Base-by-base conservation (phyloP, 2,888 invertebrate species). In the Seira musarum region DNA sequence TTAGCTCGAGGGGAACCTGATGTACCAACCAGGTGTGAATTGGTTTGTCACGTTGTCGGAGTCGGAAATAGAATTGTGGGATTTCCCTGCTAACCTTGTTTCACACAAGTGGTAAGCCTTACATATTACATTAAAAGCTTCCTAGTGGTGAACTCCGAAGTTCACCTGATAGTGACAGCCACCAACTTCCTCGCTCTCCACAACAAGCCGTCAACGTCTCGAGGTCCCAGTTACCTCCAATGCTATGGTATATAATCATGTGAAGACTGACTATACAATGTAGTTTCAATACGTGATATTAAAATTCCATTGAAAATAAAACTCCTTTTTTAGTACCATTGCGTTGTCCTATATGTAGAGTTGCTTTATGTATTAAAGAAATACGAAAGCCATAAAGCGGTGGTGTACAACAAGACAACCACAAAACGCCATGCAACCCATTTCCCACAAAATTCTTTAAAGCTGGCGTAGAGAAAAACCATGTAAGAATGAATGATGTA, bases 361-460 rank as follows among this genome's bases (percentile, higher is more conserved):
- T n/a, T n/a, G n/a, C n/a, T n/a, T n/a, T n/a, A n/a, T n/a, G n/a
- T n/a, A n/a, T n/a, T n/a, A n/a, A n/a, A n/a, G n/a, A n/a, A n/a
- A n/a, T n/a, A n/a, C n/a, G n/a, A 40, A 8, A 30, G 25, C n/a
- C 30, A 63, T 15, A 30, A 65, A 8, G 25, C 65, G 53, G 68
- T 15, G n/a, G n/a, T n/a, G n/a, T n/a, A n/a, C 46, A 68, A 53
- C 49, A 53, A 68, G 68, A 53, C 21, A 24, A 53, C 68, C 68
- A 24, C 68, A 68, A 53, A 22, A n/a, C n/a, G 66, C 17, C 66
- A 13, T 6, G 53, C 15, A 53, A 49, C 53, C 53, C 24, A 68
- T 53, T 68, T 68, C 68, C 68, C 21, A 49, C 22, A 68, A 68
- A 46, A 49, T 68, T 49, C 46, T 53, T n/a, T 13, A 40, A n/a